Evolutionary conservation across 2,797 vertebrate species (phyloP).

Genomic region (Pogonophryne albipinna): DNA sequence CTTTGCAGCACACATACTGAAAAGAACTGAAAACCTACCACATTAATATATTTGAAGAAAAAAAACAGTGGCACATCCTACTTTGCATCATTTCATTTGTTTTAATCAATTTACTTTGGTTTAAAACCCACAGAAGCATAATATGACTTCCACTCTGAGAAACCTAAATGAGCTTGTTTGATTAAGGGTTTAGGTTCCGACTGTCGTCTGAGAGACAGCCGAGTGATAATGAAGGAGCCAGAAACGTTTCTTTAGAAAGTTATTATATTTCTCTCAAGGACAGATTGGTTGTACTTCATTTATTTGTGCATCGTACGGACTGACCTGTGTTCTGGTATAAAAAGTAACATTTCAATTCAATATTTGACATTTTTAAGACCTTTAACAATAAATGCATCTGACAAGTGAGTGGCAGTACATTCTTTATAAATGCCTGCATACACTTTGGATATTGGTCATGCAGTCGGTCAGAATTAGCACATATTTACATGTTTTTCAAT

Average conservation of each 20-base stretch:
- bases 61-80: background rate
- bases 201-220: constrained; percentile 51
- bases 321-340: background rate
- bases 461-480: constrained; percentile 29
- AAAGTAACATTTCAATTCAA: constrained; percentile 12
- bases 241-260: constrained; percentile 29
- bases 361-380: constrained; percentile 16
- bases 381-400: background rate
- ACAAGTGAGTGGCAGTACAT: background rate
- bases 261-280: constrained; percentile 30
- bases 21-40: too few species aligned
- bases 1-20: background rate
- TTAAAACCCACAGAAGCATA: constrained; percentile 32
- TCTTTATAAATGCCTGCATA: background rate
- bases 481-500: constrained; percentile 57
- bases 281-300: constrained; percentile 17
- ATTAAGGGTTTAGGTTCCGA: constrained; percentile 50
- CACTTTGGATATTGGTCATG: constrained; percentile 13
- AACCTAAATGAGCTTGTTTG: constrained; percentile 49
- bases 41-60: background rate
- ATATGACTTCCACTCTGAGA: constrained; percentile 22
- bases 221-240: constrained; percentile 22
- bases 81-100: background rate
- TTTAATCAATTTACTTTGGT: background rate
- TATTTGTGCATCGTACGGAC: background rate